Evolutionary conservation across 2,113 vertebrate species (phyloP).

Genomic region (Ctenodactylus gundi): DNA sequence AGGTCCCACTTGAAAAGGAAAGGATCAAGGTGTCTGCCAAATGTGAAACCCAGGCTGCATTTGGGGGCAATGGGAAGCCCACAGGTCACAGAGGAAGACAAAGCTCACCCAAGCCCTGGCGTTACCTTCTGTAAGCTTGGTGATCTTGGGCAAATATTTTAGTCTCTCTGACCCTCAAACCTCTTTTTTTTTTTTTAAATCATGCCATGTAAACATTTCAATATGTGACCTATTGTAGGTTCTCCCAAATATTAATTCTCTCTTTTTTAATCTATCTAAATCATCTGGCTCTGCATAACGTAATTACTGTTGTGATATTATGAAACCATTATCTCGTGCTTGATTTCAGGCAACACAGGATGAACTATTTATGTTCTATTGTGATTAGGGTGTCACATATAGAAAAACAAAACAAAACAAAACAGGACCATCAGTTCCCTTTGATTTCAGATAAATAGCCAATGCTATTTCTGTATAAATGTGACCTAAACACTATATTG

Average conservation of each 20-base stretch:
- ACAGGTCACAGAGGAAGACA: not conserved
- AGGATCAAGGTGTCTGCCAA: not conserved
- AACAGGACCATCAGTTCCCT: not conserved
- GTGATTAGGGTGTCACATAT: not conserved
- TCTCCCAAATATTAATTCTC: not conserved
- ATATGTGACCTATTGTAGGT: not conserved
- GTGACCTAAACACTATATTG: not conserved
- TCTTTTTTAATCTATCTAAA: not conserved
- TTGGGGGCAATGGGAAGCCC: accelerated
- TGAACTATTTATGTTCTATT: not conserved
- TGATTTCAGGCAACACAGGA: not conserved
- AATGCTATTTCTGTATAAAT: not conserved
- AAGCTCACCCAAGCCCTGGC: not conserved
- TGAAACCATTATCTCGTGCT: not conserved
- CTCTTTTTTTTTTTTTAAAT: not conserved
- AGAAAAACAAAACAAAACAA: not conserved
- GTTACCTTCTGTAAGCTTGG: not conserved
- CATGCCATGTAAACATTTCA: not conserved
- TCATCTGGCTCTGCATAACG: too few species aligned
- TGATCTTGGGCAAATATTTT: not conserved
- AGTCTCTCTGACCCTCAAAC: not conserved
- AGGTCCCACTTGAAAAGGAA: not conserved
- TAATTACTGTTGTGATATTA: not conserved
- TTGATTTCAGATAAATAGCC: not conserved
- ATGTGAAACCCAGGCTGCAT: not conserved